These are phyloP conservation scores for Ephestia elutella DNA, from an alignment of 1,140 invertebrate species.

Conservation along the genomic window DNA sequence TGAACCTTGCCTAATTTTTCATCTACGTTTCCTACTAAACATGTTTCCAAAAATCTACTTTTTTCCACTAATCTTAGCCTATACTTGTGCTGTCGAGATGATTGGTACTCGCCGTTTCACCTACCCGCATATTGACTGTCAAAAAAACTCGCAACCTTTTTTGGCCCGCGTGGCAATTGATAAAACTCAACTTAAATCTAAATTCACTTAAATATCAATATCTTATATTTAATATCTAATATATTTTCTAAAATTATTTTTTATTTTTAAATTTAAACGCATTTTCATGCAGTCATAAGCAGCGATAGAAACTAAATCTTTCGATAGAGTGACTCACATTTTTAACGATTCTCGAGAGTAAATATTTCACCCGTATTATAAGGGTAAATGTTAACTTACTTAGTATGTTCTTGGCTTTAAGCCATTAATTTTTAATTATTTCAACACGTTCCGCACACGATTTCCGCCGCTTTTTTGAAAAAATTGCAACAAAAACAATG, in stretches of 20 bases:
- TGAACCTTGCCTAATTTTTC: constrained; percentile 36
- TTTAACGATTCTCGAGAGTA: constrained; percentile 12
- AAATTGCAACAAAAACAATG: not conserved
- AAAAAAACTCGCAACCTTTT: constrained; percentile 32
- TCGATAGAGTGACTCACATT: constrained; percentile 64
- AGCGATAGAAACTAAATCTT: constrained; percentile 51
- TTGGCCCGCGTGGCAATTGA: constrained; percentile 55
- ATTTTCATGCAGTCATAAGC: constrained; percentile 53
- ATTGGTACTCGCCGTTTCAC: constrained; percentile 34
- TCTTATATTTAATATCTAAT: constrained; percentile 31
- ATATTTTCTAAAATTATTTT: constrained; percentile 59
- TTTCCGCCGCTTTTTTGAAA: constrained; percentile 7
- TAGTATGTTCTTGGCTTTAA: constrained; percentile 2
- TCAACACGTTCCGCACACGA: constrained; percentile 19
- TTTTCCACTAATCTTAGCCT: constrained; percentile 57
- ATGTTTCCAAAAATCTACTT: constrained; percentile 70
- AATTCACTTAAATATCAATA: constrained; percentile 27
- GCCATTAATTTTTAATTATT: constrained; percentile 9
- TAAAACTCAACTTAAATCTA: constrained; percentile 37
- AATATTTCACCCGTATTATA: constrained; percentile 9
- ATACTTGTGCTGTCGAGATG: constrained; percentile 52
- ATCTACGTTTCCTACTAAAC: constrained; percentile 60
- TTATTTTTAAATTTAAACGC: constrained; percentile 41
- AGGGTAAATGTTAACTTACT: constrained; percentile 4
- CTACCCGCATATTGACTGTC: constrained; percentile 1